Evolutionary conservation across 2,888 invertebrate species (phyloP), one percentile per base, ranked within the genome.

Genomic region (Tolmerus cingulatus): DNA sequence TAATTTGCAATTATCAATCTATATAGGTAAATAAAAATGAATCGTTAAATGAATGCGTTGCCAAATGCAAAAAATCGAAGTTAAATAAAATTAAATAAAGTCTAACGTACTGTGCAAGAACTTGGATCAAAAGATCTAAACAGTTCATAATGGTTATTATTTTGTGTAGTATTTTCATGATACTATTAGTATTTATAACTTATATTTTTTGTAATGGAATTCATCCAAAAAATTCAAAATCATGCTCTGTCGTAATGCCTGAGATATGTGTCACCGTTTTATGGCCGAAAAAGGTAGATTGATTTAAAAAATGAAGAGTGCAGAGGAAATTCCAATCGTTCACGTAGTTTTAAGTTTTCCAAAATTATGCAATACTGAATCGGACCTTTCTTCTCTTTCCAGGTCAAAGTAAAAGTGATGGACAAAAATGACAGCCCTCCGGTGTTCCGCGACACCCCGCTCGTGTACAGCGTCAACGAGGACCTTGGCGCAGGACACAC

Each of bases 381-480:
- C 23, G 16, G 2, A 12, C 1, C 9, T 40, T 87, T 87, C 87
- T 86, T 87, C 82, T 81, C 76, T 87, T 95, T 95, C 34, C 95
- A 98, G 98, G 96, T 98, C 90, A 95, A 95, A 92, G 95, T 98
- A 90, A 95, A 95, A 87, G 96, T 98, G 86, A 92, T 97, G 92
- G 98, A 98, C 93, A 96, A 96, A 93, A 98, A 98, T 92, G 98
- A 98, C 94, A 97, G 97, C 90, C 97, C 98, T n/a, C 98, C 98
- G 4, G 95, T 95, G 86, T 97, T 97, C 94, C 95, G 95, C 90
- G 95, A 96, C 89, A 95, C 95, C 51, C 96, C 96, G 19, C 93
- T 96, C 90, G 94, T 94, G 82, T 96, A 95, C 92, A 94, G 95
- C 87, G 96, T 97, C 1, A 97, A 97, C 1, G 98, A 98, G 92